phyloP scores from a whole-genome alignment of 2,888 invertebrate genomes.

The Antitype chi region DNA sequence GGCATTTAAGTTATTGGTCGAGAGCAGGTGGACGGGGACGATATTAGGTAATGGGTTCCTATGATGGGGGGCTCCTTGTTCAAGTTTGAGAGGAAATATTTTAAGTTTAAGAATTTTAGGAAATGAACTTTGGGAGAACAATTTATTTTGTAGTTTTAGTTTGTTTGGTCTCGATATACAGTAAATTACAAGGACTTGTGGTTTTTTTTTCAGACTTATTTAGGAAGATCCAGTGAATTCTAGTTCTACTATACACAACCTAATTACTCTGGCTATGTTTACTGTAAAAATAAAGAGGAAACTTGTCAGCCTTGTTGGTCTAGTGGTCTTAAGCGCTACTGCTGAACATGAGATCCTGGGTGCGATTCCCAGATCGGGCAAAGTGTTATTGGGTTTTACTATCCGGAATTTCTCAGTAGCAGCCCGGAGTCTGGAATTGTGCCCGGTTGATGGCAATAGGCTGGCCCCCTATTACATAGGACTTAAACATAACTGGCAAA shows the following conservation, averaged over 20 bases:
- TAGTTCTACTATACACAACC: neutral
- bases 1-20: conserved; percentile 74
- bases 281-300: neutral
- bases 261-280: neutral
- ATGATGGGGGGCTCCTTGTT: conserved; percentile 8
- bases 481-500: too few relatives aligned
- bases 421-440: too few relatives aligned
- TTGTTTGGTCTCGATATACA: neutral
- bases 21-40: conserved; percentile 65
- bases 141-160: neutral
- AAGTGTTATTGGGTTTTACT: too few relatives aligned
- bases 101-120: conserved; percentile 25
- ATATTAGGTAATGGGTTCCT: conserved; percentile 64
- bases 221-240: neutral
- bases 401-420: too few relatives aligned
- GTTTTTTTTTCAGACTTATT: neutral
- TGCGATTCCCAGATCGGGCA: too few relatives aligned
- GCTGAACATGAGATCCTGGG: too few relatives aligned
- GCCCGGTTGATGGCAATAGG: too few relatives aligned
- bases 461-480: too few relatives aligned
- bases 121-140: neutral
- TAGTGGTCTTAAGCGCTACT: too few relatives aligned
- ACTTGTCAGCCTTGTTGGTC: too few relatives aligned
- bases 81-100: conserved; percentile 41
- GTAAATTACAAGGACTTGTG: neutral